Evolutionary conservation across 2,113 vertebrate species (phyloP).

Genomic region (Sceloporus undulatus): DNA sequence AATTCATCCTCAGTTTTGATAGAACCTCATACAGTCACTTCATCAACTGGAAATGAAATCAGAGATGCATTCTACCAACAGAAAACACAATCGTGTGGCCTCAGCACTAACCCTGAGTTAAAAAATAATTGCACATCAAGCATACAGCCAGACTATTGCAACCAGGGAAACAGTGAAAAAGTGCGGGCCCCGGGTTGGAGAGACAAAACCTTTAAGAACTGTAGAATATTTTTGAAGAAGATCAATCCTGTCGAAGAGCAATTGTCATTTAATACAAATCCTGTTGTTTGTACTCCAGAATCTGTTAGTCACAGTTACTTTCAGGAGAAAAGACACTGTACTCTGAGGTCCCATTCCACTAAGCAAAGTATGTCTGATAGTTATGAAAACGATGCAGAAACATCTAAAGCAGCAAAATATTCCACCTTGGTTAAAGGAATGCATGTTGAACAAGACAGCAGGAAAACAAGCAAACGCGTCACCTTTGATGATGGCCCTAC

Average conservation of each 20-base stretch:
- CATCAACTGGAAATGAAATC: slow-evolving; percentile 65
- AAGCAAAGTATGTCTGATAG: slow-evolving; percentile 67
- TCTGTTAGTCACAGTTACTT: slow-evolving; percentile 58
- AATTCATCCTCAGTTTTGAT: slow-evolving; percentile 55
- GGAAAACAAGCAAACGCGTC: slow-evolving; percentile 69
- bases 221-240: slow-evolving; percentile 95
- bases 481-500: slow-evolving; percentile 65
- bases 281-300: slow-evolving; percentile 74
- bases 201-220: slow-evolving; percentile 90
- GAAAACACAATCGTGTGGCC: slow-evolving; percentile 64
- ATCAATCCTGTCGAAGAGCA: slow-evolving; percentile 88
- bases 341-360: slow-evolving; percentile 77
- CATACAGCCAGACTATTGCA: slow-evolving; percentile 64
- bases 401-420: slow-evolving; percentile 64
- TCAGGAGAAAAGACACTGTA: slow-evolving; percentile 73
- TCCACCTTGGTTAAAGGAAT: slow-evolving; percentile 63
- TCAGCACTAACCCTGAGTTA: slow-evolving; percentile 67
- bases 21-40: slow-evolving; percentile 59
- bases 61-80: slow-evolving; percentile 70
- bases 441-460: slow-evolving; percentile 63
- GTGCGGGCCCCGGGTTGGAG: slow-evolving; percentile 82
- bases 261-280: slow-evolving; percentile 76
- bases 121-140: slow-evolving; percentile 66
- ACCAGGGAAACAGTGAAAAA: slow-evolving; percentile 70
- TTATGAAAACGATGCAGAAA: slow-evolving; percentile 65